Base-by-base conservation (phyloP, 2,888 invertebrate species). In the Ferrisia virgata region DNA sequence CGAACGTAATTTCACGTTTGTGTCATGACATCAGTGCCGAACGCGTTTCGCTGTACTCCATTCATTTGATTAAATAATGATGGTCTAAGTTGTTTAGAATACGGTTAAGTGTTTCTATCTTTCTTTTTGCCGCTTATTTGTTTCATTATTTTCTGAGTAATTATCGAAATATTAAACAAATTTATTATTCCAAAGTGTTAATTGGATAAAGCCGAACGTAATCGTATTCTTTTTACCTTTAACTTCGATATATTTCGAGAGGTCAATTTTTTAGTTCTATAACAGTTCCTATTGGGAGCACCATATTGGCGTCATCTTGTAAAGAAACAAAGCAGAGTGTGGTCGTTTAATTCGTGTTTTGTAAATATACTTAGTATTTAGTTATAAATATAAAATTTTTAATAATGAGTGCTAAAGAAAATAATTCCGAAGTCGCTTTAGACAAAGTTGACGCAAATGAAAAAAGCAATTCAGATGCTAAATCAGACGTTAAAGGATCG, bases 401-500 rank as follows among this genome's bases (percentile, higher is more conserved):
- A 85, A 88, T 88, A 86, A 94, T 94, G 94, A 94, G 94, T 92
- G 91, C 93, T 90, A 93, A 93, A 91, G 94, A 94, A 91, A 94
- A 94, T 91, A 94, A 94, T 91, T 91, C 92, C 89, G 94, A 95
- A 91, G 94, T 94, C 90, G 94, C 94, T 88, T 94, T 94, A 87
- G 94, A 94, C 91, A 94, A 94, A 92, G 91, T 92, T 89, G 94
- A 94, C 89, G 91, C 91, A 89, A 89, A 88, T 87, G 94, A 94
- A 88, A 94, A 94, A 91, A 91, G 91, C 89, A 90, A 92, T 87
- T 89, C 88, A 85, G 94, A 94, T 89, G 92, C 93, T 85, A 94
- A 94, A 91, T 93, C 93, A 90, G 94, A 94, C 89, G 91, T 94
- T 89, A 95, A 95, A 91, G 95, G 94, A 90, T 93, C 94, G 89